Base-by-base conservation (phyloP, 2,797 vertebrate genomes). In the Prunella strophiata region DNA sequence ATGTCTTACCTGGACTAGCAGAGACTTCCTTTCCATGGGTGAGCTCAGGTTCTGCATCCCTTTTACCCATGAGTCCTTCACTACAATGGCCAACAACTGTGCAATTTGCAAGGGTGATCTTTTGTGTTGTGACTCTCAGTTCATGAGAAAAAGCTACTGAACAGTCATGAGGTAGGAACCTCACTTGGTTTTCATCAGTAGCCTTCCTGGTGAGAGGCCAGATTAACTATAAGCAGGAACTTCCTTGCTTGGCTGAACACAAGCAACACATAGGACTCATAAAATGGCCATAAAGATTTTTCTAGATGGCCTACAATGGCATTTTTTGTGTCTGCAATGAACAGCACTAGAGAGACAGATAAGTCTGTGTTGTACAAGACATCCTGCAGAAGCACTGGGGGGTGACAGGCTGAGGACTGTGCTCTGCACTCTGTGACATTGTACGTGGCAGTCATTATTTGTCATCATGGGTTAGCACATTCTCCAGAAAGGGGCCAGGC, bases 321-420 rank as follows among this genome's bases (percentile, higher is more conserved):
- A 27, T 38, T 83, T 91, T 90, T 65, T 81, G 68, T 87, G 61
- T 81, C 51, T 88, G 79, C 78, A 92, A 34, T 70, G 59, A 84
- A 38, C 45, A 91, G 59, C 23, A 16, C 51, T 22, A n/a, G 62
- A 83, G 73, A 94, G 52, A 48, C n/a, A 87, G 77, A 58, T 82
- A 90, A 76, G 71, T 47, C 62, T 59, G 36, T 75, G 62, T 27
- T 0, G 1, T 84, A 76, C 19, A 55, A 85, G 54, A 29, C 9
- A 27, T 50, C 32, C 66, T 59, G 70, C 50, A 88, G 78, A 65
- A 93, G 67, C n/a, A 36, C 17, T 17, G 38, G 10, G 42, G 4
- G 9, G 20, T 34, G 47, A 51, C 8, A 2, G 19, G 59, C 42
- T 21, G 48, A 73, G 52, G 52, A 16, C 40, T 0, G 0, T 26